Evolutionary conservation across 2,113 vertebrate species (phyloP), one percentile per base, ranked within the genome.

Genomic region (Ailuropoda melanoleuca): DNA sequence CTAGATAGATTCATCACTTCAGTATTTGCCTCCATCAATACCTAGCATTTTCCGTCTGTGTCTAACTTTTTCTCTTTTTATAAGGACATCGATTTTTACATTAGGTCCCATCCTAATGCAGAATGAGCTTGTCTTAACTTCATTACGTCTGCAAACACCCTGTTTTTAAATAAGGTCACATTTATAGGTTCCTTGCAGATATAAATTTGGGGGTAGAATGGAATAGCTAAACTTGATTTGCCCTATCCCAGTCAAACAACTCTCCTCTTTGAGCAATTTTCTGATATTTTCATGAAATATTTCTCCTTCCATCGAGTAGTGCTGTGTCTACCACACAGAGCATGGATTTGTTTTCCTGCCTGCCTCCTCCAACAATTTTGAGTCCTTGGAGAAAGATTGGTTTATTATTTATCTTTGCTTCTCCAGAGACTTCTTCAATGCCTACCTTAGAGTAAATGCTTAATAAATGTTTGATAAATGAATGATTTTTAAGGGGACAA

Each of bases 401-500:
- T 58, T 87, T 81, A 37, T 68, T 94, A 29, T 88, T 75, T 81
- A 46, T 82, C 55, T 56, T 94, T 86, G 23, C 18, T 93, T 82
- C 64, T 91, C 15, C 15, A 82, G 88, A 84, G 29, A 1, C 23
- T 82, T 70, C 72, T 75, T 95, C 64, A 90, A 24, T 89, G 21
- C 8, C 68, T 96, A 64, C 17, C 21, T 93, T 77, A 82, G 50
- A 90, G 34, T 84, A 80, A 92, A 82, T 77, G 64, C 46, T 92
- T 85, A 85, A 81, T 88, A 72, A 84, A 95, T 95, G 53, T 88
- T 87, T 93, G 83, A 58, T 87, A 84, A 96, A 90, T 95, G 62
- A 90, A 90, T 88, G 43, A 43, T 53, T 78, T 97, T 93, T 81
- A 84, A 94, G 26, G 60, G 72, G 95, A 90, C 15, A 75, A 43